These are phyloP conservation scores for Brenthis daphne DNA, from an alignment of 2,888 invertebrate species.

Conservation along the genomic window DNA sequence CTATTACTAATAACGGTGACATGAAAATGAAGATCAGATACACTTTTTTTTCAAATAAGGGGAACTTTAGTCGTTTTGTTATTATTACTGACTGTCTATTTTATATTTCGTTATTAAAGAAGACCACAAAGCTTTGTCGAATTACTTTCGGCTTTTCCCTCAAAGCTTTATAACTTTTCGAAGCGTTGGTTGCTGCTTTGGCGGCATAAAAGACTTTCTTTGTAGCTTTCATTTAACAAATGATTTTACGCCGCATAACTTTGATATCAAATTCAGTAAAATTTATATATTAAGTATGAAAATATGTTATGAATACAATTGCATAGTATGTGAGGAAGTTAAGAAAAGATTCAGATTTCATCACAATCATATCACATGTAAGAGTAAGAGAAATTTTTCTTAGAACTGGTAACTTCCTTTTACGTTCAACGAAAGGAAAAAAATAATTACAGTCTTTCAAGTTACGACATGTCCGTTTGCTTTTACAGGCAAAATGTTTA, in stretches of 20 bases:
- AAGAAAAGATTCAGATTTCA: background rate
- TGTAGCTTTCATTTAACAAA: slow-evolving; percentile 21
- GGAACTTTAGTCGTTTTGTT: slow-evolving; percentile 7
- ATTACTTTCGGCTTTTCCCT: slow-evolving; percentile 25
- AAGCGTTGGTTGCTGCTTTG: slow-evolving; percentile 12
- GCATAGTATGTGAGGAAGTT: no score
- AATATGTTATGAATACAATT: background rate
- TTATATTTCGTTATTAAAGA: slow-evolving; percentile 24
- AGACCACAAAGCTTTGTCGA: slow-evolving; percentile 25
- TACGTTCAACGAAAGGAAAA: background rate
- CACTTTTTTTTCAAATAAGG: background rate
- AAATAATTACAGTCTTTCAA: background rate
- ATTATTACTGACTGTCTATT: slow-evolving; percentile 13
- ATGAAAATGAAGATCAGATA: background rate
- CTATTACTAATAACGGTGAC: no score
- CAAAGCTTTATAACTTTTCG: slow-evolving; percentile 30
- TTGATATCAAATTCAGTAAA: slow-evolving; percentile 10
- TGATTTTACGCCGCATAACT: slow-evolving; percentile 11
- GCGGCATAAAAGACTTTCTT: slow-evolving; percentile 9
- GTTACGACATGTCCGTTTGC: background rate
- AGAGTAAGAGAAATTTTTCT: background rate
- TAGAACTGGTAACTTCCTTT: background rate
- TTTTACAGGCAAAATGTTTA: no score
- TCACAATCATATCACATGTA: background rate
- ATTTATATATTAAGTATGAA: slow-evolving; percentile 1